Evolutionary conservation across 2,888 invertebrate species (phyloP).

Genomic region (Phortica okadai): DNA sequence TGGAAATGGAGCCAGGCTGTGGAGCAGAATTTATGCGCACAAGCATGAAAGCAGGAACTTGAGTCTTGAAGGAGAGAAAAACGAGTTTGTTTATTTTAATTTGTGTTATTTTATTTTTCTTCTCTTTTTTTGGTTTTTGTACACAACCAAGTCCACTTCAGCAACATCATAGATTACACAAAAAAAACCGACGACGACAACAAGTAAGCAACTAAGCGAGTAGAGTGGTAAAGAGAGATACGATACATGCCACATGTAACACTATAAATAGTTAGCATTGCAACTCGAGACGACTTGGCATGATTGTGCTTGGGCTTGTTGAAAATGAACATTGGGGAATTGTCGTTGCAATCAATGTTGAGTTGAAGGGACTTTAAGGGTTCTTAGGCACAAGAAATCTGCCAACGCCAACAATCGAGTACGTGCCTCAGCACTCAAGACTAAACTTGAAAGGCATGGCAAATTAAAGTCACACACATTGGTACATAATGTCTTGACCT

Average conservation of each 20-base stretch:
- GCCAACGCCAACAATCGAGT: constrained; percentile 14
- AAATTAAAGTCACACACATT: not conserved
- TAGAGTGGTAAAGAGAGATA: not conserved
- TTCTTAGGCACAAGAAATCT: constrained; percentile 8
- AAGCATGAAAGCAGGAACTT: not conserved
- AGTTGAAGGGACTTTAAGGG: not conserved
- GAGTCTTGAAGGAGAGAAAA: not conserved
- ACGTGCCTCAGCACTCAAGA: constrained; percentile 13
- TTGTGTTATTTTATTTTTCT: not conserved
- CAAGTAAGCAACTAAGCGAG: not conserved
- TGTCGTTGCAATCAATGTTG: not conserved
- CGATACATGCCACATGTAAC: not conserved
- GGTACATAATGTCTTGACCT: constrained; percentile 13
- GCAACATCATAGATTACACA: constrained; percentile 8
- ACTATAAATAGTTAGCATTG: constrained; percentile 27
- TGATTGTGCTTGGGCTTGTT: not conserved
- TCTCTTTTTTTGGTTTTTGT: not conserved
- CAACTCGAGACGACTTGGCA: constrained; percentile 5
- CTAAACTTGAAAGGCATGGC: not conserved
- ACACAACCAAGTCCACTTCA: not conserved
- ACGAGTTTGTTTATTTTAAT: constrained; percentile 2
- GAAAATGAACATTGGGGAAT: constrained; percentile 16
- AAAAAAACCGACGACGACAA: not conserved
- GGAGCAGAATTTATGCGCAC: not conserved
- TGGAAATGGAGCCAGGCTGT: not conserved